Conservation (phyloP, 2,797 vertebrate genomes). For the Acipenser oxyrinchus region DNA sequence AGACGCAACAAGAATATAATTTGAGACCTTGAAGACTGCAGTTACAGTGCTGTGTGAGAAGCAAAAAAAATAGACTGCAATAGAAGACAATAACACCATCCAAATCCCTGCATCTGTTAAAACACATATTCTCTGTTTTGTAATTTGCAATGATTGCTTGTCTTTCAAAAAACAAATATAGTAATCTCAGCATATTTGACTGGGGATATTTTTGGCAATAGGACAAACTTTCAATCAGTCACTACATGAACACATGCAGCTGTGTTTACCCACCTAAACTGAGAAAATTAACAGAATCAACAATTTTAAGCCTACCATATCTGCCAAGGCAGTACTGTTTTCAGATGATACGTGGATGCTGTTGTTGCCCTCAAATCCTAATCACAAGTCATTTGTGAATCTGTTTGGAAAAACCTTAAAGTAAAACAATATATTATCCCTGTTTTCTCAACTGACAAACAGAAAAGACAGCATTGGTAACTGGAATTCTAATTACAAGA, state of each 20-base stretch:
- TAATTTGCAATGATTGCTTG: not conserved
- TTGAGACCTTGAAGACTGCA: not conserved
- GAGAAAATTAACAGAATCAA: not conserved
- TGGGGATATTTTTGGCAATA: not conserved
- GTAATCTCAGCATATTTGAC: not conserved
- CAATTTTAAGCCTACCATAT: not conserved
- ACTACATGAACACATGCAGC: not conserved
- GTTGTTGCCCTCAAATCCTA: not conserved
- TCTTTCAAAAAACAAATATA: not conserved
- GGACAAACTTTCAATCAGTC: not conserved
- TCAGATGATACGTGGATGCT: not conserved
- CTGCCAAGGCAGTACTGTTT: not conserved
- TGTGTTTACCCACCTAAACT: not conserved
- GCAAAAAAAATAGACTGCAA: not conserved
- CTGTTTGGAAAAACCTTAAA: not conserved
- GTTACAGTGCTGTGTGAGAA: not conserved
- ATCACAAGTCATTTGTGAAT: not conserved
- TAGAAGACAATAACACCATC: not conserved
- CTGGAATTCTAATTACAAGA: no score
- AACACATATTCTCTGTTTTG: not conserved
- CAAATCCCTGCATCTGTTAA: slow-evolving; percentile 1
- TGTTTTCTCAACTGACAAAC: no score
- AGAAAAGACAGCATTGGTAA: no score
- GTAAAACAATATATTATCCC: no score
- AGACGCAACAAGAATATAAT: not conserved